Conservation (phyloP, 2,888 invertebrate species). For the Mylabris sibirica region DNA sequence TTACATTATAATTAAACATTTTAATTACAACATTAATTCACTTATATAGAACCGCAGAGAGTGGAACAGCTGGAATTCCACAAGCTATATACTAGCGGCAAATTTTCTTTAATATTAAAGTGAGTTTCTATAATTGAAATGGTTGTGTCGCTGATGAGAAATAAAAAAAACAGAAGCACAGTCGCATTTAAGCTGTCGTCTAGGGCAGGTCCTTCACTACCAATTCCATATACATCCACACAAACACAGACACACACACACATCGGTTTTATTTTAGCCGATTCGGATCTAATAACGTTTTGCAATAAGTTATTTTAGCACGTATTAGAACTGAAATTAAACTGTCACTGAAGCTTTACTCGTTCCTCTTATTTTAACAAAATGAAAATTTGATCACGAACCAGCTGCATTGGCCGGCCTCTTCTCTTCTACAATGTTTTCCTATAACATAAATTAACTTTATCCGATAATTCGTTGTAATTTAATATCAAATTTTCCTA, state of each 20-base stretch:
- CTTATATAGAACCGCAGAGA: neutral
- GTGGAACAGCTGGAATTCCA: neutral
- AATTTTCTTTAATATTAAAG: neutral
- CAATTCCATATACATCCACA: neutral
- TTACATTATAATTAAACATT: conserved; percentile 26
- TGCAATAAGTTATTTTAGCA: conserved; percentile 41
- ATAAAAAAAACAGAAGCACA: neutral
- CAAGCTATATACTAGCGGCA: neutral
- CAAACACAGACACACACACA: too few relatives aligned
- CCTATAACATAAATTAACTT: conserved; percentile 25
- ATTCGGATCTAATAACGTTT: conserved; percentile 26
- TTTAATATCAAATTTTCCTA: conserved; percentile 27
- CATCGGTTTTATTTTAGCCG: conserved; percentile 23
- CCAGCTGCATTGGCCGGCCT: conserved; percentile 37
- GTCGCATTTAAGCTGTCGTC: neutral
- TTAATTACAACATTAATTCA: conserved; percentile 30
- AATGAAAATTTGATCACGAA: conserved; percentile 46
- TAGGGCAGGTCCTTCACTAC: neutral
- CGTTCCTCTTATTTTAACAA: conserved; percentile 34
- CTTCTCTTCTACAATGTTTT: neutral
- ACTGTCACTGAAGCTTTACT: conserved; percentile 39
- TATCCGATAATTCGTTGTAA: conserved; percentile 25
- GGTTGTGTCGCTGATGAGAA: neutral
- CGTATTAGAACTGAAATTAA: conserved; percentile 44
- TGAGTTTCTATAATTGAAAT: neutral